These are phyloP conservation scores for Beroe ovata DNA, from an alignment of 37 sponge, comb jelly and placozoan genomes.

Conservation along the genomic window DNA sequence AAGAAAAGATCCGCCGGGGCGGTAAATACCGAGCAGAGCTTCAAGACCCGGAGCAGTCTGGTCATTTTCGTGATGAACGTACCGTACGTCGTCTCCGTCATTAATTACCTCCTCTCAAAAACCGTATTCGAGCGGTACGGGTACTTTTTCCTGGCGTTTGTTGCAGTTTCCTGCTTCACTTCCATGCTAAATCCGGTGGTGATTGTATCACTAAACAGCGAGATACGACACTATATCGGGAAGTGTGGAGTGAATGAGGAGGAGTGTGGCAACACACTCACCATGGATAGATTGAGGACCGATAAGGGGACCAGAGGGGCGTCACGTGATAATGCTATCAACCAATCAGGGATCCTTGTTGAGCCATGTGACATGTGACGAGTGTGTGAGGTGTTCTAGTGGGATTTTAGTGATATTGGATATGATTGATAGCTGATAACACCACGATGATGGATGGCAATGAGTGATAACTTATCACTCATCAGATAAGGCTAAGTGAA, in stretches of 20 bases:
- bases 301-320: too few relatives aligned
- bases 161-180: constrained; percentile 38
- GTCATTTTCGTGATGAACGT: constrained; percentile 34
- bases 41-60: background rate
- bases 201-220: background rate
- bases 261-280: background rate
- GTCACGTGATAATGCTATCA: too few relatives aligned
- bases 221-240: background rate
- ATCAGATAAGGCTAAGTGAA: too few relatives aligned
- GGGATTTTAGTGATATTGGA: too few relatives aligned
- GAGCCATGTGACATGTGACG: too few relatives aligned
- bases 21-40: background rate
- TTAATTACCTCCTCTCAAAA: background rate
- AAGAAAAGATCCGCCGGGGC: background rate
- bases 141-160: constrained; percentile 31
- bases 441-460: too few relatives aligned
- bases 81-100: background rate
- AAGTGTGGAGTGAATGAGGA: background rate
- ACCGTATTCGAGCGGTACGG: constrained; percentile 12
- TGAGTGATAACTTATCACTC: too few relatives aligned
- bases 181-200: background rate
- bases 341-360: too few relatives aligned
- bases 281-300: too few relatives aligned
- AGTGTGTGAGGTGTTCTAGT: too few relatives aligned
- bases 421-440: too few relatives aligned